A percentile compares a stretch with the other conserved stretches of the same genome.
phyloP scores from a whole-genome alignment of 1,140 invertebrate species.

The Antheraea mylitta region DNA sequence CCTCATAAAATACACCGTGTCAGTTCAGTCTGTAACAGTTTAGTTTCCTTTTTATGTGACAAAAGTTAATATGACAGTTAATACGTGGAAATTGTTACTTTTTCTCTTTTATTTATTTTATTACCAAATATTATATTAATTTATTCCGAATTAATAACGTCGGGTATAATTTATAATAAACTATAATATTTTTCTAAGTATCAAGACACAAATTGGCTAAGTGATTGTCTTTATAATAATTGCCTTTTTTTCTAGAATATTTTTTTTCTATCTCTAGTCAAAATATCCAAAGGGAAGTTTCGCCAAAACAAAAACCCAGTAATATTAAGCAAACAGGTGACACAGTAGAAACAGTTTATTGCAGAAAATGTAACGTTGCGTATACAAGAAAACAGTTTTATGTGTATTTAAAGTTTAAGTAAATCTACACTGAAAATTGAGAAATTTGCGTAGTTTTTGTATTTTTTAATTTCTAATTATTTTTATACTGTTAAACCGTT shows the following conservation, averaged over 20 bases:
- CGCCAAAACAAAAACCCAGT: not conserved
- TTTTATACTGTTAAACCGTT: conserved; percentile 44
- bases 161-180: too few species aligned
- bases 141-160: too few species aligned
- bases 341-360: not conserved
- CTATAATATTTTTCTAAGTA: too few species aligned
- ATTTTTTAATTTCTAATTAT: conserved; percentile 45
- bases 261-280: conserved; percentile 25
- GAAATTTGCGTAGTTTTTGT: conserved; percentile 35
- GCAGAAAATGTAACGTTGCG: not conserved
- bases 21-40: conserved; percentile 2
- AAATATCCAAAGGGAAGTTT: conserved; percentile 25
- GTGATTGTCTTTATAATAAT: not conserved
- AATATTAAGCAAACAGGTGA: not conserved
- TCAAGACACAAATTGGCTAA: not conserved
- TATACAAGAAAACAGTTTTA: conserved; percentile 26
- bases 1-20: conserved; percentile 10
- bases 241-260: not conserved
- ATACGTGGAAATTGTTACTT: conserved; percentile 12
- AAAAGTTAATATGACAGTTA: conserved; percentile 17
- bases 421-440: conserved; percentile 22
- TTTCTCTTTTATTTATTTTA: not conserved
- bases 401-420: conserved; percentile 23
- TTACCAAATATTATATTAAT: too few species aligned
- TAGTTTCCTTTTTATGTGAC: conserved; percentile 12